Evolutionary conservation across 2,797 vertebrate genomes (phyloP).

Genomic region (Buceros bicornis): DNA sequence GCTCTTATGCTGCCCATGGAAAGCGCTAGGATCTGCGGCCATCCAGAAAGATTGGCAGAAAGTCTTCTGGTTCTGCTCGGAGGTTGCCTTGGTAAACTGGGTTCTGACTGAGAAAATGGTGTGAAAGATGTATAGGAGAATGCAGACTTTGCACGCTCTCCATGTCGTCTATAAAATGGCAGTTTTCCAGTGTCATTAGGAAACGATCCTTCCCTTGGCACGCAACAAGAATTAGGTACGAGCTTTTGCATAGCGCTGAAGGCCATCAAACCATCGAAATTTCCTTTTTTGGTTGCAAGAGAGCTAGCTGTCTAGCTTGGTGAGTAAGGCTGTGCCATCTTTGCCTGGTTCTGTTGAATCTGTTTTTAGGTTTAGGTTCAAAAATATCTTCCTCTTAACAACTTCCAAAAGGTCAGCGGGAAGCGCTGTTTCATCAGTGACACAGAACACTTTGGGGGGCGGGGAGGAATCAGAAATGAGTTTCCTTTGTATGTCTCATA

Average conservation of each 20-base stretch:
- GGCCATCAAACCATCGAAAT: neutral
- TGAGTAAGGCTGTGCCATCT: neutral
- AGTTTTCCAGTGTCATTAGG: constrained; percentile 10
- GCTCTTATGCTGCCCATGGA: neutral
- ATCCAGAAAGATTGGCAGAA: neutral
- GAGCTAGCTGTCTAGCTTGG: neutral
- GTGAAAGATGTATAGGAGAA: neutral
- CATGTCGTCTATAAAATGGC: neutral
- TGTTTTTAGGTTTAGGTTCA: constrained; percentile 31
- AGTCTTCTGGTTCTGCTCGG: neutral
- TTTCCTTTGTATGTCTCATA: neutral
- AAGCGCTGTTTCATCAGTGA: neutral
- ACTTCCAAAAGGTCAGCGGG: neutral
- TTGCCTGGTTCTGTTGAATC: neutral
- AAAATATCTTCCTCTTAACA: constrained; percentile 31
- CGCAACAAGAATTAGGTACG: neutral
- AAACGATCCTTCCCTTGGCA: neutral
- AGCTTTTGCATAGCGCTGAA: neutral
- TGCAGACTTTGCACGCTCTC: neutral
- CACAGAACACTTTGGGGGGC: neutral
- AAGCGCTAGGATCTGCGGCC: neutral
- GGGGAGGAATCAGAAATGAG: neutral
- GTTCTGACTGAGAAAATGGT: neutral
- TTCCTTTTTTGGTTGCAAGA: constrained; percentile 16
- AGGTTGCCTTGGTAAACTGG: neutral